Base-by-base conservation (phyloP, 2,113 vertebrate genomes). In the Mola mola region DNA sequence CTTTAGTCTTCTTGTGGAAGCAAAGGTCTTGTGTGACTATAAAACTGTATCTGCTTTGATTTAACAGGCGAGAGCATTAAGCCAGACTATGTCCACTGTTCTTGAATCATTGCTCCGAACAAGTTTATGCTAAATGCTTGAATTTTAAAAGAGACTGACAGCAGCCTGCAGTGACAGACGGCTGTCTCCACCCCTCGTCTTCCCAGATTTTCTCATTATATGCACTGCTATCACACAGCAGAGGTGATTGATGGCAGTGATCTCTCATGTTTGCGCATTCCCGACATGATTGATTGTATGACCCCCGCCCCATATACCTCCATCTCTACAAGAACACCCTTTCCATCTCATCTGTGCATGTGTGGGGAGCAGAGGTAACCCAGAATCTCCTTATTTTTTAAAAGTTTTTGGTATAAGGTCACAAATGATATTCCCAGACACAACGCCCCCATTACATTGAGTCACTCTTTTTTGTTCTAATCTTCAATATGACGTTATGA, bases 181-280 rank as follows among this genome's bases (percentile, higher is more conserved):
- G 42, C 47, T 22, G 46, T 48, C 41, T 24, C 69, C 65, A 17
- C 43, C 67, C 57, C 71, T 37, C 19, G 38, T 72, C 79, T 61
- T 34, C 34, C 21, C 58, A 44, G 57, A 64, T 79, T 65, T 71
- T 48, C 75, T 79, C 81, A 79, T 86, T 79, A 82, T 51, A 66
- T 48, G 38, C 13, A 12, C 36, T 3, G 34, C 58, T 36, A 34
- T 65, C 74, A 68, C 68, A 72, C 49, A 46, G 68, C 48, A 19
- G 53, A 59, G 68, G 28, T 74, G 75, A 84, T 81, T 46, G 48
- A 82, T 78, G 52, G 16, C 38, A 3, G n/a, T 1, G 15, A 34
- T 19, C 43, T 21, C 60, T 46, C 72, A 47, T 75, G 49, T 61
- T 46, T n/a, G 4, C 21, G 26, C 37, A 49, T 36, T 13, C 29